Evolutionary conservation across 2,113 vertebrate genomes (phyloP), one percentile per base, ranked within the genome.

Genomic region (Malurus alboscapulatus): DNA sequence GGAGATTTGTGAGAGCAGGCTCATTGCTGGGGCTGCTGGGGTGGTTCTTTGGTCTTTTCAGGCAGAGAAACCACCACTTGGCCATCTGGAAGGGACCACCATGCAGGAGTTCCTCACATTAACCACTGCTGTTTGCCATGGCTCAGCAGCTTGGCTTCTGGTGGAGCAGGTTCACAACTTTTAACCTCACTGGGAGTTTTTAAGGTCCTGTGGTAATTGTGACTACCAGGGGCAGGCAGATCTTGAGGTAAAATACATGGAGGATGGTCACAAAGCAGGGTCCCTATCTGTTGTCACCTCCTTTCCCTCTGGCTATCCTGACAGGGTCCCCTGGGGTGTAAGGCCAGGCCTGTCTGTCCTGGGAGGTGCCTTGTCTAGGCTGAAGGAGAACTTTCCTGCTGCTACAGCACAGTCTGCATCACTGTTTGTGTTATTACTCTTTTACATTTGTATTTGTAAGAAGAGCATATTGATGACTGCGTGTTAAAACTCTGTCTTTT

Each of bases 401-500:
- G 75, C 32, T 36, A 48, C 48, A 71, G 67, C 75, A 12, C 68
- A 65, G 82, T 8, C 55, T 90, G 85, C 38, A 29, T 95, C 63
- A 48, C 9, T 92, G 74, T 91, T 95, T 95, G 89, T 92, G 72
- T 82, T 92, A 92, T 85, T 94, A 87, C 82, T 77, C 75, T 11
- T 94, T 80, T 88, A 93, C 68, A 66, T 85, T 91, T 88, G 48
- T 82, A 71, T 90, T 92, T 87, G 67, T 94, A 45, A 68, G 89
- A 90, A 94, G 15, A 91, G 71, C 91, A 62, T 94, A 88, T 83
- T 90, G 93, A 84, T 92, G 87, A 72, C 84, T 94, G 59, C 0
- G 1, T 94, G 87, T 90, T 95, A 90, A 71, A 91, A 74, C 94
- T 90, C 87, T 67, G 84, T 93, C 94, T 95, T 96, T 83, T 88